phyloP scores from a whole-genome alignment of 2,888 invertebrate genomes.

The Iphiclides podalirius region DNA sequence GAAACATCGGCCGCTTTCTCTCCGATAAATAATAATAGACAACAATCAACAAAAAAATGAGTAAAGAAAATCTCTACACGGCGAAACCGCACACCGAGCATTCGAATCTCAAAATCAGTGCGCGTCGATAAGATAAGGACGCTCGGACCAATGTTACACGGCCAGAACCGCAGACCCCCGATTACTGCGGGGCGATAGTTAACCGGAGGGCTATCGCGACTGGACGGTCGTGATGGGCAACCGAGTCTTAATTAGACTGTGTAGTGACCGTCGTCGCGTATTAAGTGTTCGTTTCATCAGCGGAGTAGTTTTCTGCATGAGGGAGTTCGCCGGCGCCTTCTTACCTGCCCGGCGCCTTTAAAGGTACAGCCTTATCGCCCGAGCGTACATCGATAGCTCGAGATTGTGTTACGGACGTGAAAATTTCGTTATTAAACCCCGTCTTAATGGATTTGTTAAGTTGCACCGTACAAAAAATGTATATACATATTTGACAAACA shows the following conservation, averaged over 20 bases:
- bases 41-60: slow-evolving; percentile 21
- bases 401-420: slow-evolving; percentile 59
- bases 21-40: slow-evolving; percentile 34
- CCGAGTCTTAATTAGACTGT: slow-evolving; percentile 72
- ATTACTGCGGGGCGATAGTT: slow-evolving; percentile 12
- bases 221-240: slow-evolving; percentile 33
- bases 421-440: slow-evolving; percentile 34
- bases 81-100: slow-evolving; percentile 72
- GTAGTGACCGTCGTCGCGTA: slow-evolving; percentile 72
- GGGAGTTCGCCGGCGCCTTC: slow-evolving; percentile 61
- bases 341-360: slow-evolving; percentile 57
- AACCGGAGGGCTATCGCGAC: no score
- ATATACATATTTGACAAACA: background rate
- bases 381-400: slow-evolving; percentile 31
- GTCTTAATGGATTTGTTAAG: slow-evolving; percentile 25
- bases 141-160: slow-evolving; percentile 39
- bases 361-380: slow-evolving; percentile 53
- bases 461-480: slow-evolving; percentile 7
- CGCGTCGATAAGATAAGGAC: slow-evolving; percentile 70
- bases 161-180: slow-evolving; percentile 40
- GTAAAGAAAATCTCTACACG: slow-evolving; percentile 25
- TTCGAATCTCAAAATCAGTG: slow-evolving; percentile 70
- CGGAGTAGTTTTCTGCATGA: slow-evolving; percentile 71
- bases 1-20: slow-evolving; percentile 18
- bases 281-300: slow-evolving; percentile 76